Conservation (phyloP, 2,113 vertebrate genomes). For the Cyanoramphus novaezelandiae region DNA sequence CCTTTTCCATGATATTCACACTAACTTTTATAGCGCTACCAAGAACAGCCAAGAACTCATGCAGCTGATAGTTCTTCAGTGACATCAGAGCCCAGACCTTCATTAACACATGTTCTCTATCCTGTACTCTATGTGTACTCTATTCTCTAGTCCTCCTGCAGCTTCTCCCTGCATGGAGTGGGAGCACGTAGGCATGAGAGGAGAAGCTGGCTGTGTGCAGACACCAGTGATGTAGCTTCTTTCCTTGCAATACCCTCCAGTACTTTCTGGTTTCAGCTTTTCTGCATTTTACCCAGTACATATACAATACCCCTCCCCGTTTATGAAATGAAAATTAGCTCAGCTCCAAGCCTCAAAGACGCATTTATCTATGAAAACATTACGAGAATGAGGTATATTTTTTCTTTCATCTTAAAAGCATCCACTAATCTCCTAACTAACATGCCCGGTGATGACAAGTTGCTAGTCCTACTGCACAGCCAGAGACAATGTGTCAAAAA, state of each 20-base stretch:
- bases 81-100: neutral
- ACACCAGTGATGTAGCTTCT: rapidly evolving
- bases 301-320: neutral
- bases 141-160: neutral
- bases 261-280: neutral
- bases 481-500: neutral
- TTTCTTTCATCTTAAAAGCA: neutral
- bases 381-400: neutral
- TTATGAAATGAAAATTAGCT: neutral
- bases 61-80: neutral
- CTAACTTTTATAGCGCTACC: neutral
- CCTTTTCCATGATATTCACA: neutral
- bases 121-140: neutral
- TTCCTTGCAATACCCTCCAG: neutral
- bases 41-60: neutral
- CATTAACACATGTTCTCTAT: neutral
- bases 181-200: neutral
- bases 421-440: neutral
- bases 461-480: neutral
- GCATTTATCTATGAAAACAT: neutral
- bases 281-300: neutral
- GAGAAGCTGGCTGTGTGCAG: neutral
- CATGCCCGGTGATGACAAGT: neutral
- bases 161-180: rapidly evolving
- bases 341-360: neutral